A percentile compares a stretch with the other conserved stretches of the same genome.
phyloP scores from a whole-genome alignment of 2,113 vertebrate species.

The Seriola quinqueradiata region DNA sequence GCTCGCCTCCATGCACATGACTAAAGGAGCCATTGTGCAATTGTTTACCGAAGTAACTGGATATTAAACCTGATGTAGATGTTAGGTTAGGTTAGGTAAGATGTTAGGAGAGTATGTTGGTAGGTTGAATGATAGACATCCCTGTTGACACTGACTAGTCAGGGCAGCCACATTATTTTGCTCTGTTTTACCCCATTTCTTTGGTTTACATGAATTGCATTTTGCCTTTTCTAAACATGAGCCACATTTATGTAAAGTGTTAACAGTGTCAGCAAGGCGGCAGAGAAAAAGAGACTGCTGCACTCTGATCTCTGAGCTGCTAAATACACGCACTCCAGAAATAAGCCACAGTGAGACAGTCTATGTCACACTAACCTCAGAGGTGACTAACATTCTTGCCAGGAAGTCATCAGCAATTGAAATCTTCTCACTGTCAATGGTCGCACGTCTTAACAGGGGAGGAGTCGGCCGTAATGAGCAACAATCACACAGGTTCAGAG shows the following conservation, averaged over 20 bases:
- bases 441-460: background rate
- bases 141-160: background rate
- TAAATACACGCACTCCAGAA: constrained; percentile 34
- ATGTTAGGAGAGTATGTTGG: background rate
- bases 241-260: background rate
- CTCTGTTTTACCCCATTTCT: background rate
- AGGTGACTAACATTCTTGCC: constrained; percentile 8
- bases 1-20: background rate
- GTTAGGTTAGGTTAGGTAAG: no score
- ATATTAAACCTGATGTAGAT: background rate
- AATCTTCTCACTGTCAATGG: constrained; percentile 37
- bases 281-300: background rate
- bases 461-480: constrained; percentile 11
- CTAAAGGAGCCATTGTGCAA: background rate
- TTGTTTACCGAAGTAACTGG: background rate
- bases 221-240: background rate
- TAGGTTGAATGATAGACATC: background rate
- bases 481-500: background rate
- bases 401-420: constrained; percentile 25
- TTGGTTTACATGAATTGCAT: background rate
- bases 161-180: background rate
- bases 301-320: background rate
- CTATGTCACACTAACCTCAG: constrained; percentile 55
- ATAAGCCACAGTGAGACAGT: constrained; percentile 38
- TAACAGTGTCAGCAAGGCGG: background rate